Conservation (phyloP, 2,888 invertebrate genomes). For the Embidobia sp. region DNA sequence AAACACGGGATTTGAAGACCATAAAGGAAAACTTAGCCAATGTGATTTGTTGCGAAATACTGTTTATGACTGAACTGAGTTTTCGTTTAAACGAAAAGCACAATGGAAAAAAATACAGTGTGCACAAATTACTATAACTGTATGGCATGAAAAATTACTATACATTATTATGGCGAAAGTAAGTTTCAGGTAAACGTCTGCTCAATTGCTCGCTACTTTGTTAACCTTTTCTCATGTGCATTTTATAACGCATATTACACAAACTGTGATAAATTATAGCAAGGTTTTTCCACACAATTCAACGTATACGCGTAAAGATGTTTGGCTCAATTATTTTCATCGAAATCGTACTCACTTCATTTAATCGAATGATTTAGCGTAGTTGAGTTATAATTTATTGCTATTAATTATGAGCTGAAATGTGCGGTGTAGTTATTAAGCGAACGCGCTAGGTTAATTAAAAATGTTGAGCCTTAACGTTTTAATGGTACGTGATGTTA, state of each 20-base stretch:
- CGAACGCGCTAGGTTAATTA: conserved; percentile 1
- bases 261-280: conserved; percentile 16
- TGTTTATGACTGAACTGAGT: conserved; percentile 20
- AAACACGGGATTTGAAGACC: no score
- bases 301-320: neutral
- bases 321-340: conserved; percentile 5
- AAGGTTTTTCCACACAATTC: conserved; percentile 35
- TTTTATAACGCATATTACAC: conserved; percentile 27
- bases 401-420: no score
- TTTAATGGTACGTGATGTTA: neutral
- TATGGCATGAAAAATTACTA: conserved; percentile 22
- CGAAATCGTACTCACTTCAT: neutral
- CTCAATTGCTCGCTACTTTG: conserved; percentile 31
- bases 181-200: conserved; percentile 24
- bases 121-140: conserved; percentile 14
- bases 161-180: conserved; percentile 36
- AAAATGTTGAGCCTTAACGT: neutral
- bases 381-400: no score
- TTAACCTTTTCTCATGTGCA: conserved; percentile 24
- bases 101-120: conserved; percentile 17
- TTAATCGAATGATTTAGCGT: neutral
- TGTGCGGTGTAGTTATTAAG: neutral
- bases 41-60: conserved; percentile 11
- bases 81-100: conserved; percentile 7
- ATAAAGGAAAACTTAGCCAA: no score